A percentile compares a stretch with the other conserved stretches of the same genome.
Conservation (phyloP, 35 echinoderm and acorn worm genomes). For the Ophioderma brevispina region DNA sequence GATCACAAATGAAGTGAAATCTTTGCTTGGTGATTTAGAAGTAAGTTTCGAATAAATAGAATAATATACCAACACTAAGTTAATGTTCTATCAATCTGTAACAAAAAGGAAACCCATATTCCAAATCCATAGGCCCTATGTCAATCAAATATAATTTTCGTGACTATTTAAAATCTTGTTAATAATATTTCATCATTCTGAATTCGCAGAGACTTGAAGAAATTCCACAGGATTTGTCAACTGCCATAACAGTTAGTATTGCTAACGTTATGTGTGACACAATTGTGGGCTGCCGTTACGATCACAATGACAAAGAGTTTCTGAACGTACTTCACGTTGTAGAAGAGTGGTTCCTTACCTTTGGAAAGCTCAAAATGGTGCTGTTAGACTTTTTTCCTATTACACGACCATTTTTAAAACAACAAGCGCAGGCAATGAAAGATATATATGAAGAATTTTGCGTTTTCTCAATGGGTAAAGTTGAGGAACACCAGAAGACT, state of each 20-base stretch:
- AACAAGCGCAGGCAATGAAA: not conserved
- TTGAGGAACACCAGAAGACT: not conserved
- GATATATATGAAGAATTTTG: not conserved
- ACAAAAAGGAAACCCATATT: not conserved
- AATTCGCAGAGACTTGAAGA: not conserved
- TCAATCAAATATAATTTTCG: not conserved
- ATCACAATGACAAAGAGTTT: conserved; percentile 16
- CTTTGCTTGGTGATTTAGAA: not conserved
- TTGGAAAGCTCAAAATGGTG: not conserved
- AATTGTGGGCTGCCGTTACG: not conserved
- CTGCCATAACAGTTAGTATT: not conserved
- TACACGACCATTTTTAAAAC: not conserved
- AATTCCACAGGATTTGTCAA: not conserved
- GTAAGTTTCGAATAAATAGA: not conserved
- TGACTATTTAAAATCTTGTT: no score
- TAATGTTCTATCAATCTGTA: not conserved
- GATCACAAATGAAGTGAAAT: not conserved
- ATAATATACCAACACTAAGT: not conserved
- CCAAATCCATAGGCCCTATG: not conserved
- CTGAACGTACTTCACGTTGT: not conserved
- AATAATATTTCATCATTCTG: not conserved
- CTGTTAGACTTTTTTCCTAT: not conserved
- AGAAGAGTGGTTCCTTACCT: not conserved
- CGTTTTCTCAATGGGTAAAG: not conserved
- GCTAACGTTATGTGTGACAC: conserved; percentile 8